Evolutionary conservation across 2,888 invertebrate genomes (phyloP).

Genomic region (Oithona nana): DNA sequence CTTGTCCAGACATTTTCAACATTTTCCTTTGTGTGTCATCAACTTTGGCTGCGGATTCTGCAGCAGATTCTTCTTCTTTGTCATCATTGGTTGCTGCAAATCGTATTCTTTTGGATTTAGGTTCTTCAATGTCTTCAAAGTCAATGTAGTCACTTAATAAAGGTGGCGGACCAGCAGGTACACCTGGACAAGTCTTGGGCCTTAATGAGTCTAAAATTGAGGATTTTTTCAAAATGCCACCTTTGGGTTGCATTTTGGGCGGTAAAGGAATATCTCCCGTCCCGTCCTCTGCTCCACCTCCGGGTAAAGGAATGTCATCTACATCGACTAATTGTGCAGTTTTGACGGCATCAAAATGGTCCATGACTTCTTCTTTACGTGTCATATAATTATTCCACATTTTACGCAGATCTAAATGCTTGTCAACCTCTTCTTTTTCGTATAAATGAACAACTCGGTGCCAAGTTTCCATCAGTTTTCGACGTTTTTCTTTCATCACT

Average conservation of each 20-base stretch:
- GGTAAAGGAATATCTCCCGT: conserved; percentile 21
- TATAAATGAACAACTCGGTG: conserved; percentile 83
- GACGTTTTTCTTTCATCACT: conserved; percentile 84
- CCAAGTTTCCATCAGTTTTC: conserved; percentile 82
- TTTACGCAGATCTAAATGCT: conserved; percentile 72
- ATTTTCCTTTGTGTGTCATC: conserved; percentile 35
- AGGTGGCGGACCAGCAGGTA: conserved; percentile 19
- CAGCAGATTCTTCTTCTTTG: background rate
- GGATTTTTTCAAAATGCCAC: conserved; percentile 50
- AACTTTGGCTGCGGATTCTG: background rate
- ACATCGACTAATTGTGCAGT: conserved; percentile 83
- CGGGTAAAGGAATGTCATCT: conserved; percentile 81
- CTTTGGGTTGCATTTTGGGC: conserved; percentile 35
- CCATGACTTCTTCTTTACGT: conserved; percentile 60
- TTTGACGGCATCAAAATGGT: conserved; percentile 83
- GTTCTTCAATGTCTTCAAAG: conserved; percentile 26
- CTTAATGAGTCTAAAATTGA: conserved; percentile 26
- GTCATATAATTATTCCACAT: conserved; percentile 84
- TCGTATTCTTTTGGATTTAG: conserved; percentile 24
- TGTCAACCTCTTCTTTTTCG: conserved; percentile 88
- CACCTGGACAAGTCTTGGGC: conserved; percentile 19
- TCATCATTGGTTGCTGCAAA: conserved; percentile 22
- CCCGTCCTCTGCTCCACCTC: conserved; percentile 20
- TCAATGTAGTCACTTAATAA: conserved; percentile 23
- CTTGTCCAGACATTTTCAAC: conserved; percentile 72